Conservation (phyloP, 53 echinoderm and acorn worm genomes). For the Antedon mediterranea region DNA sequence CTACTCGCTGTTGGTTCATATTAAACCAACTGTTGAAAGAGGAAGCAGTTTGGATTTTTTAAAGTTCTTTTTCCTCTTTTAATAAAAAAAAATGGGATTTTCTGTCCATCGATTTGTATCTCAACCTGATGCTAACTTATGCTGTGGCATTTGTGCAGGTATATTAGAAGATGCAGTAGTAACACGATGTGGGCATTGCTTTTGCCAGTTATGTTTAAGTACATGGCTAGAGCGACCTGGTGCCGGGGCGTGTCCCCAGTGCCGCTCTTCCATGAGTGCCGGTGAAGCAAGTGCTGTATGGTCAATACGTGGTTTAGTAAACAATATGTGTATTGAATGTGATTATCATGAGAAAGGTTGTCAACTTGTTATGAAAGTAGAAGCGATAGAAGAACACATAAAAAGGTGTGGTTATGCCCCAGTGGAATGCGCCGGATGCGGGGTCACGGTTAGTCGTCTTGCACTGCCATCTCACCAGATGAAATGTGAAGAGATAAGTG, state of each 20-base stretch:
- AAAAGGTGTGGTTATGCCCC: constrained; percentile 58
- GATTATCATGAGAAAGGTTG: constrained; percentile 60
- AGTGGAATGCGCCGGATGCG: constrained; percentile 50
- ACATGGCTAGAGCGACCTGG: constrained; percentile 71
- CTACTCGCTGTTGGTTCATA: too few relatives aligned
- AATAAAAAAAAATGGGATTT: constrained; percentile 42
- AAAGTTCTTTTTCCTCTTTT: too few relatives aligned
- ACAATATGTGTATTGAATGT: constrained; percentile 47
- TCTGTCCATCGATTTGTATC: constrained; percentile 49
- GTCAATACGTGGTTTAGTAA: constrained; percentile 65
- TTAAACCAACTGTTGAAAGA: too few relatives aligned
- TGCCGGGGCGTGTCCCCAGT: constrained; percentile 71
- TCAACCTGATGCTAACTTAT: constrained; percentile 50
- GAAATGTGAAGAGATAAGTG: constrained; percentile 28
- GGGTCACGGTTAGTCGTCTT: constrained; percentile 38
- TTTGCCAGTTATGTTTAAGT: constrained; percentile 56
- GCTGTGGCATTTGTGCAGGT: constrained; percentile 78
- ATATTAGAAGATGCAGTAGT: constrained; percentile 66
- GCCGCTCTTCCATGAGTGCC: constrained; percentile 43
- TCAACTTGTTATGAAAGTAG: constrained; percentile 42
- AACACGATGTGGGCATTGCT: constrained; percentile 69
- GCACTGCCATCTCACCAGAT: constrained; percentile 45
- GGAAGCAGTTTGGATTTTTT: too few relatives aligned
- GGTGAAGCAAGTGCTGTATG: constrained; percentile 63
- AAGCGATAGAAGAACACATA: constrained; percentile 36